Evolutionary conservation across 1,140 invertebrate genomes (phyloP).

Genomic region (Papilio dardanus): DNA sequence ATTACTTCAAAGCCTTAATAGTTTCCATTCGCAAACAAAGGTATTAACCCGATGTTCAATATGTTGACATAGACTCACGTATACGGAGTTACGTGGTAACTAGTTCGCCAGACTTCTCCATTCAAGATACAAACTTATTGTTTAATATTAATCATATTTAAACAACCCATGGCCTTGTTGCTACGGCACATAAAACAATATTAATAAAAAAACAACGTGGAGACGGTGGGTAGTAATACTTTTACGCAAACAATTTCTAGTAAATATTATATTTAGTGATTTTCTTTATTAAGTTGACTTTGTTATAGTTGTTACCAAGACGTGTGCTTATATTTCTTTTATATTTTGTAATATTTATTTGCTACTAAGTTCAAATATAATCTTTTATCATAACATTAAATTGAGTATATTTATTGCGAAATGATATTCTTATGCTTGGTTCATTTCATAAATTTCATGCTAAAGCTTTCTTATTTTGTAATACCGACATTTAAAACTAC

Average conservation of each 20-base stretch:
- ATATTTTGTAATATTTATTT: background rate
- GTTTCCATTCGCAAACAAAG: background rate
- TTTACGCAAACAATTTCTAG: background rate
- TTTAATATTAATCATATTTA: background rate
- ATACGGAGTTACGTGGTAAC: background rate
- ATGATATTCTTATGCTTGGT: too few relatives aligned
- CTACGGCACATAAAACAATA: too few relatives aligned
- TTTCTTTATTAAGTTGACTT: background rate
- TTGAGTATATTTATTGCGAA: too few relatives aligned
- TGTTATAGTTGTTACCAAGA: background rate
- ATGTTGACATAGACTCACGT: background rate
- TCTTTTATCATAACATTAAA: background rate
- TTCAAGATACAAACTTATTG: background rate
- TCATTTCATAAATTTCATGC: too few relatives aligned
- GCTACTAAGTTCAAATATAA: background rate
- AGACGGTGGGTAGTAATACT: background rate
- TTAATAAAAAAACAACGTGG: background rate
- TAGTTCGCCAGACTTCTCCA: background rate
- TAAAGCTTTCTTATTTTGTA: too few relatives aligned
- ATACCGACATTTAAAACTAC: too few relatives aligned
- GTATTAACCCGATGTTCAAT: background rate
- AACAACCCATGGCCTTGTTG: background rate
- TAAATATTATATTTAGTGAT: background rate
- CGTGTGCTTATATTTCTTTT: background rate
- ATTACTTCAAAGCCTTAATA: background rate